Percentiles rank a stretch among this genome's conserved stretches.
These are phyloP conservation scores for Agrypnia vestita DNA, from an alignment of 1,140 invertebrate species.

Conservation along the genomic window DNA sequence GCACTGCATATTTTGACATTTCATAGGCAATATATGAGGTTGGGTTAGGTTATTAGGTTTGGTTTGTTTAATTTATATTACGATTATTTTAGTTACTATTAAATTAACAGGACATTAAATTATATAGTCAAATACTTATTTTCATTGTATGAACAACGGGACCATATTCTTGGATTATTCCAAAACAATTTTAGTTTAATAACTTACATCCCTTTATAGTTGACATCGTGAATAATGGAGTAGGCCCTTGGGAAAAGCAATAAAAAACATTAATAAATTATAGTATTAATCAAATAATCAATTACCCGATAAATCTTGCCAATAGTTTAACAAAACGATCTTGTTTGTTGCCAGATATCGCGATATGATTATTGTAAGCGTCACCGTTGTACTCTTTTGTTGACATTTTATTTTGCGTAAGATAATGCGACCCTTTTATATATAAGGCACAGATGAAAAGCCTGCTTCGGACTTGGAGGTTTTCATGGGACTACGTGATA, in stretches of 20 bases:
- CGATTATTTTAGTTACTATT: too few relatives aligned
- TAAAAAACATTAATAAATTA: conserved; percentile 49
- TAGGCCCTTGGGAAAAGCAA: conserved; percentile 67
- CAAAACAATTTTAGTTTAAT: background rate
- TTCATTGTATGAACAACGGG: too few relatives aligned
- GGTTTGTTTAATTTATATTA: too few relatives aligned
- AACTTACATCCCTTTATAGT: conserved; percentile 64
- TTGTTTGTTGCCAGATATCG: conserved; percentile 49
- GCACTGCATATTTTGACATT: too few relatives aligned
- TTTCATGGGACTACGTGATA: background rate
- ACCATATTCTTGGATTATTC: too few relatives aligned
- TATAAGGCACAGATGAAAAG: background rate
- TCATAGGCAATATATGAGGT: too few relatives aligned
- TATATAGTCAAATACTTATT: too few relatives aligned
- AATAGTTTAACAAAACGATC: conserved; percentile 60
- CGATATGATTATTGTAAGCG: conserved; percentile 39
- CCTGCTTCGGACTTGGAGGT: background rate
- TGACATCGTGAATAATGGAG: conserved; percentile 73
- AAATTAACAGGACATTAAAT: too few relatives aligned
- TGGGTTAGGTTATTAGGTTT: too few relatives aligned
- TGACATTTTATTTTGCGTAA: conserved; percentile 5
- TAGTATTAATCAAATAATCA: conserved; percentile 31
- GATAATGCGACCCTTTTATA: background rate
- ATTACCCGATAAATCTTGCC: conserved; percentile 65
- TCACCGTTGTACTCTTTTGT: conserved; percentile 21